Base-by-base conservation (phyloP, 2,113 vertebrate genomes). In the Mohoua ochrocephala region DNA sequence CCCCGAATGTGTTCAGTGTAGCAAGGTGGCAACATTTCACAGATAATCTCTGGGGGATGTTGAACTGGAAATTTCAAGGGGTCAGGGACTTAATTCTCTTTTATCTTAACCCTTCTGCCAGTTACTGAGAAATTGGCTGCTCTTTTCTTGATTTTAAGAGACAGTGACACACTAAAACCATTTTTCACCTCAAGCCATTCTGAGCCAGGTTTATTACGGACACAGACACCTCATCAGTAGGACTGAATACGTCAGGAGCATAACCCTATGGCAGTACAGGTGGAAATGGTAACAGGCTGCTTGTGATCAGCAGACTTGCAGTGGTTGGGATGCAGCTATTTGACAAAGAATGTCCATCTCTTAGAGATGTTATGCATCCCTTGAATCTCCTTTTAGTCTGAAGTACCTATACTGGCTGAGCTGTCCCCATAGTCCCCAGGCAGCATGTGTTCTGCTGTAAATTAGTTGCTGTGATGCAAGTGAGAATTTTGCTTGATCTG, bases 241-340 rank as follows among this genome's bases (percentile, higher is more conserved):
- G 35, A 56, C 33, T 30, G 47, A 52, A 26, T 37, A 21, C 39
- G 9, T 68, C 26, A 42, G 35, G 20, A 45, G 1, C 4, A 6
- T 11, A 69, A 41, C 10, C 3, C 13, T 26, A 1, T 1, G 2
- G 19, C 8, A 65, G 31, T 39, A 23, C 17, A 50, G 13, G 2
- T 80, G n/a, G 70, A 69, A 91, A 49, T 53, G n/a, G 13, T 24
- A 85, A 56, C n/a, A 73, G 59, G 6, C 31, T 90, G n/a, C 28
- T 52, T 52, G 24, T 44, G 30, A 22, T 37, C 19, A 60, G 37
- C 39, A 42, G 30, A 21, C 0, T 1, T 28, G 19, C 37, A 54
- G 42, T 3, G 1, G 4, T 2, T 54, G 69, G 10, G 31, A 54
- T 67, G 52, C 41, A 82, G 57, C 4, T 39, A 5, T 61, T 50